phyloP scores from a whole-genome alignment of 2,888 invertebrate species.

The Drosophila rellima region DNA sequence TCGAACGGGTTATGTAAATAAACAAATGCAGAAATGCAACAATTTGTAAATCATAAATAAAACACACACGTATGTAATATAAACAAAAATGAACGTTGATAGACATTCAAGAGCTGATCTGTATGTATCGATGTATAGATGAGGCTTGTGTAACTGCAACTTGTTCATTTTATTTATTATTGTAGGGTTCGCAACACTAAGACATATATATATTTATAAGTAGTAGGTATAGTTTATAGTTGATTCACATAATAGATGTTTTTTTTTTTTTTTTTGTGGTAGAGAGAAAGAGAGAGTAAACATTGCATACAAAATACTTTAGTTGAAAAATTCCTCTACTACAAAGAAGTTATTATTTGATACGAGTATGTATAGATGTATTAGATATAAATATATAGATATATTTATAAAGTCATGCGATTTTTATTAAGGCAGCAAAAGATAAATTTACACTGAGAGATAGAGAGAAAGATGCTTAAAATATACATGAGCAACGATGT shows the following conservation, averaged over 20 bases:
- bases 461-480: conserved; percentile 61
- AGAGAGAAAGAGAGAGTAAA: conserved; percentile 78
- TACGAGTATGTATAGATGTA: conserved; percentile 18
- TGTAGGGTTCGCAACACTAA: conserved; percentile 71
- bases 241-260: conserved; percentile 22
- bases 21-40: conserved; percentile 80
- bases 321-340: conserved; percentile 76
- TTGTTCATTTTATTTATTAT: conserved; percentile 58
- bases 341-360: conserved; percentile 45
- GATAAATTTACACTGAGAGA: conserved; percentile 54
- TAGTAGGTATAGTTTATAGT: conserved; percentile 15
- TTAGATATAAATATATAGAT: conserved; percentile 28
- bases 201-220: conserved; percentile 36
- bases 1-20: conserved; percentile 80
- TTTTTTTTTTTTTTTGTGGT: conserved; percentile 40
- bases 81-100: conserved; percentile 74
- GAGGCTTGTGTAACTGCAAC: conserved; percentile 75
- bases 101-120: conserved; percentile 75
- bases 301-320: conserved; percentile 77
- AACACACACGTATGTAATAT: conserved; percentile 77
- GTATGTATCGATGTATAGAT: conserved; percentile 72
- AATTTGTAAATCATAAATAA: conserved; percentile 80
- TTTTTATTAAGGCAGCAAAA: conserved; percentile 58
- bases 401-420: conserved; percentile 60
- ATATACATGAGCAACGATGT: conserved; percentile 70